These are phyloP conservation scores for Protonibea diacanthus DNA, from an alignment of 2,797 vertebrate species.

Conservation along the genomic window DNA sequence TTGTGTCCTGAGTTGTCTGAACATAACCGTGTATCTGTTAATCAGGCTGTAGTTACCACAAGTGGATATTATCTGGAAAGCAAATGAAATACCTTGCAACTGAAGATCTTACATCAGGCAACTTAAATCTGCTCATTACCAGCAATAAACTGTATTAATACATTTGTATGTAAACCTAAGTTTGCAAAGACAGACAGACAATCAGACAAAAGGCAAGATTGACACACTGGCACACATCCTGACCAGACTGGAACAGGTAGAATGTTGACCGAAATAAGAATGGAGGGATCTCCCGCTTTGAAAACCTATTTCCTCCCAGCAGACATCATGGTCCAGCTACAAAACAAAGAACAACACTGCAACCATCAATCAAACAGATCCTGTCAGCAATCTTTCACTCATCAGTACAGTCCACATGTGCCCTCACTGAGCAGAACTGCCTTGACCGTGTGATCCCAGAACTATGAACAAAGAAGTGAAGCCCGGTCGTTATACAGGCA, in stretches of 20 bases:
- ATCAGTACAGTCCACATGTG: constrained; percentile 46
- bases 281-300: constrained; percentile 47
- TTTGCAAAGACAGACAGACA: background rate
- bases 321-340: constrained; percentile 45
- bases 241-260: constrained; percentile 11
- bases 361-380: constrained; percentile 55
- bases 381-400: constrained; percentile 52
- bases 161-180: background rate
- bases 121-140: background rate
- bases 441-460: constrained; percentile 49
- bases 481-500: constrained; percentile 10
- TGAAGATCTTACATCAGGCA: background rate
- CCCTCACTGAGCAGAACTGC: constrained; percentile 38
- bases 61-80: background rate
- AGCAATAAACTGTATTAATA: background rate
- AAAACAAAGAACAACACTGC: constrained; percentile 50
- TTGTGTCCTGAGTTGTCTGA: too few relatives aligned
- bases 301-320: constrained; percentile 45
- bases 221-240: constrained; percentile 13
- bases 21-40: background rate
- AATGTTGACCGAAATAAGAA: constrained; percentile 7
- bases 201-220: constrained; percentile 6
- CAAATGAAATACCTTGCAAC: too few relatives aligned
- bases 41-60: background rate
- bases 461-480: constrained; percentile 20